Percentiles rank a stretch among this genome's conserved stretches.
phyloP scores from a whole-genome alignment of 2,797 vertebrate species.

The Siniperca undulata region DNA sequence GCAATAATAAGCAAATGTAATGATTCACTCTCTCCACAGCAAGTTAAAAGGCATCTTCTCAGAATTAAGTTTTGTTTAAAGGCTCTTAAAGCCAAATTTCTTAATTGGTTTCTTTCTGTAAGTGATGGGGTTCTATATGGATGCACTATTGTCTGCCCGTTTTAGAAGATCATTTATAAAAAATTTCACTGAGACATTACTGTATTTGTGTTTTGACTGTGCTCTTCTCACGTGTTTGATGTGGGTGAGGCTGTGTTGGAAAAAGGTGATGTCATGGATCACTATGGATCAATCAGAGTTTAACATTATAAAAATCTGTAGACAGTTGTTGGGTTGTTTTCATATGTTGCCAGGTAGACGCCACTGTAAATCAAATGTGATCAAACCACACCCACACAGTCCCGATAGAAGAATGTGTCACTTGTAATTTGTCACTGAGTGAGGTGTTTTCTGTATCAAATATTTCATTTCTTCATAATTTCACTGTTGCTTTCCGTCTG shows the following conservation, averaged over 20 bases:
- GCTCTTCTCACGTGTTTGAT: not conserved
- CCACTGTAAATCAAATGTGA: constrained; percentile 5
- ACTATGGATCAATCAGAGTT: constrained; percentile 8
- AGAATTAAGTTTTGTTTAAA: constrained; percentile 22
- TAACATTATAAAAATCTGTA: not conserved
- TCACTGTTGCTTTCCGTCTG: not conserved
- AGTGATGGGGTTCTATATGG: not conserved
- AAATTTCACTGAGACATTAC: constrained; percentile 7
- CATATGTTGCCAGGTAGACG: constrained; percentile 32
- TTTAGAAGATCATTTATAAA: not conserved
- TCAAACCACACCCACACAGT: not conserved
- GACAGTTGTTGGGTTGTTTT: constrained; percentile 22
- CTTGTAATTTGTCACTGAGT: not conserved
- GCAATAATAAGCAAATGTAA: constrained; percentile 37
- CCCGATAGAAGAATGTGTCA: not conserved
- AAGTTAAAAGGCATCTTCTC: constrained; percentile 20
- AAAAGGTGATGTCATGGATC: constrained; percentile 30
- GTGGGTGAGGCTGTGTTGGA: not conserved
- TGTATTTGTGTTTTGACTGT: constrained; percentile 2
- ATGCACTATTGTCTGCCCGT: not conserved
- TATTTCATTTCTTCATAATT: not conserved
- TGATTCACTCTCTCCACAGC: constrained; percentile 32
- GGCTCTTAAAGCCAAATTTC: constrained; percentile 17
- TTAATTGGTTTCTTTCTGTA: not conserved
- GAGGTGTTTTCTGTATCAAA: not conserved